Percentiles rank a stretch among this genome's conserved stretches.
Evolutionary conservation across 2,797 vertebrate species (phyloP).

Genomic region (Halcyon badia): DNA sequence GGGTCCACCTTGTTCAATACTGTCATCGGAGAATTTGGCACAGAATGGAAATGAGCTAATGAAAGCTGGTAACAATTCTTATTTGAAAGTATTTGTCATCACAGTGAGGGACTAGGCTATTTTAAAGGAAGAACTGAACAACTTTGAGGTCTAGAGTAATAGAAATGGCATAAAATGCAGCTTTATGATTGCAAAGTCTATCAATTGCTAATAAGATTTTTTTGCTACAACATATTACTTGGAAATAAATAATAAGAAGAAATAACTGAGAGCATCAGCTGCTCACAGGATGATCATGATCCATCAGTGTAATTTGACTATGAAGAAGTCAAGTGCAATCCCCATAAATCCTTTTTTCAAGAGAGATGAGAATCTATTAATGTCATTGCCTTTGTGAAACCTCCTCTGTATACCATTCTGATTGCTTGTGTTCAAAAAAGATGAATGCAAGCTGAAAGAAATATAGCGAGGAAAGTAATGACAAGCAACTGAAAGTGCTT

Average conservation of each 20-base stretch:
- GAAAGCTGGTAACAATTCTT: background rate
- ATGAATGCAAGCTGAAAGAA: background rate
- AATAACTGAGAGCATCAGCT: background rate
- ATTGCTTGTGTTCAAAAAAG: background rate
- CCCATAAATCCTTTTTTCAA: background rate
- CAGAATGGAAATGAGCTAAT: background rate
- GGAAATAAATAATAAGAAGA: background rate
- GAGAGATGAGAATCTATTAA: background rate
- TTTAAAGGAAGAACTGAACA: conserved; percentile 1
- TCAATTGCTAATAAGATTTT: background rate
- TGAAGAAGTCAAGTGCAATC: background rate
- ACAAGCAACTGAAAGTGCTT: background rate
- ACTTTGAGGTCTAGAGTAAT: background rate
- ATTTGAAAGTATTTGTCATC: background rate
- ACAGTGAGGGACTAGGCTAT: background rate
- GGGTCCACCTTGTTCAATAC: background rate
- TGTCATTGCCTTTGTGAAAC: background rate
- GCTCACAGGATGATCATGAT: background rate
- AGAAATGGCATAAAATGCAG: background rate
- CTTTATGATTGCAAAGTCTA: background rate
- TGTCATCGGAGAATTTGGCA: background rate
- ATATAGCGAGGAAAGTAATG: background rate
- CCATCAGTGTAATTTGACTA: background rate
- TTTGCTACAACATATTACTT: background rate
- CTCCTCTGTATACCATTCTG: background rate